Evolutionary conservation across 2,113 vertebrate species (phyloP).

Genomic region (Corythornis cristatus): DNA sequence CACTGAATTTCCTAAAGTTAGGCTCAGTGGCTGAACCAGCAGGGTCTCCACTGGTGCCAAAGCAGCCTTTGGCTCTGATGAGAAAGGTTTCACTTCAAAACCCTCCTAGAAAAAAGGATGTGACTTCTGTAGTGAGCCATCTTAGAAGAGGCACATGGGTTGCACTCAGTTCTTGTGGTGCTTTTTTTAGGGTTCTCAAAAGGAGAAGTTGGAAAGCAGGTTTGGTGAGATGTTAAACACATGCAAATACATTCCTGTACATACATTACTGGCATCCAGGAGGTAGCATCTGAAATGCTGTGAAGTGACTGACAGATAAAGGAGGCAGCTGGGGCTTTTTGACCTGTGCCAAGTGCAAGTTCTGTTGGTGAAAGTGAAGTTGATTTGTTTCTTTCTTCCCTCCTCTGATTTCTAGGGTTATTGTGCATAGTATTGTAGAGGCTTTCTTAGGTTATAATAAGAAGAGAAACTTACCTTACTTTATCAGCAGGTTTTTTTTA

Average conservation of each 20-base stretch:
- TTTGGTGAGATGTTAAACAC: neutral
- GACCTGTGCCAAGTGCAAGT: neutral
- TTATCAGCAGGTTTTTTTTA: neutral
- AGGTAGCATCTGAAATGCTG: neutral
- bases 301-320: rapidly evolving
- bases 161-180: rapidly evolving
- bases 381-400: neutral
- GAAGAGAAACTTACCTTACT: neutral
- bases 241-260: neutral
- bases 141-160: neutral
- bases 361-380: neutral
- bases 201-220: neutral
- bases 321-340: neutral
- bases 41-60: neutral
- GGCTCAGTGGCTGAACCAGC: neutral
- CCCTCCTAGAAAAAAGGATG: neutral
- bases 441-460: neutral
- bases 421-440: neutral
- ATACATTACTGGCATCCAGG: neutral
- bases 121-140: rapidly evolving
- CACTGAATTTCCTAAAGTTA: neutral
- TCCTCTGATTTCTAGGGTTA: neutral
- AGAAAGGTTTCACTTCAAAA: neutral
- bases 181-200: neutral
- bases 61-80: neutral